A percentile compares a stretch with the other conserved stretches of the same genome.
phyloP scores from a whole-genome alignment of 1,140 invertebrate species.

The Zaprionus inermis region DNA sequence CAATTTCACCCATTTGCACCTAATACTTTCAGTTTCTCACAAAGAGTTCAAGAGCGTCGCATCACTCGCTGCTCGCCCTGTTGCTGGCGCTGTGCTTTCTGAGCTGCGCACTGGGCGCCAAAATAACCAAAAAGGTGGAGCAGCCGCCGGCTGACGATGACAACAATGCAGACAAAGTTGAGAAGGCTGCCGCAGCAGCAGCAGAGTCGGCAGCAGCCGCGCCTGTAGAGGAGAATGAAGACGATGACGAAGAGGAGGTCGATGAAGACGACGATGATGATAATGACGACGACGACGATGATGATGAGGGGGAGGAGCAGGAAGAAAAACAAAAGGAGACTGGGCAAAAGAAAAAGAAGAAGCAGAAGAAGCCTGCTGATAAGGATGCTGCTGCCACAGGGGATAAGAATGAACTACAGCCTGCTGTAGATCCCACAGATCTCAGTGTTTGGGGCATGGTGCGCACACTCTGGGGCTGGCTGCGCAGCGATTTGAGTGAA shows the following conservation, averaged over 20 bases:
- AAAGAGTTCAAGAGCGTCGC: conserved; percentile 75
- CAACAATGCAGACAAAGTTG: conserved; percentile 52
- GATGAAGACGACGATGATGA: conserved; percentile 39
- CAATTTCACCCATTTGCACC: conserved; percentile 43
- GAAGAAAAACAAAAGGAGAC: conserved; percentile 6
- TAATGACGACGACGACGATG: conserved; percentile 29
- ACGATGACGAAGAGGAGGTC: conserved; percentile 36
- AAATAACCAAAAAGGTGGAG: conserved; percentile 65
- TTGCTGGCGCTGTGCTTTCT: conserved; percentile 63
- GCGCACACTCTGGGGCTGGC: conserved; percentile 71
- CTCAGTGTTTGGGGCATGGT: conserved; percentile 81
- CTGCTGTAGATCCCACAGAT: conserved; percentile 60
- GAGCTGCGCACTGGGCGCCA: conserved; percentile 60
- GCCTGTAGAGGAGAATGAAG: conserved; percentile 34
- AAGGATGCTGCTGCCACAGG: conserved; percentile 40
- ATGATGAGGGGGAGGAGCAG: conserved; percentile 13
- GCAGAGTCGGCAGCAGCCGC: conserved; percentile 7
- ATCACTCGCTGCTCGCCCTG: conserved; percentile 55
- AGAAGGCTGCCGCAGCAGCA: conserved; percentile 29
- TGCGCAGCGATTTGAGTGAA: conserved; percentile 78
- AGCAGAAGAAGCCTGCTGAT: conserved; percentile 27
- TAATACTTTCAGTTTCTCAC: conserved; percentile 77
- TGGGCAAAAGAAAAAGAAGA: not conserved
- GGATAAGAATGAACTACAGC: conserved; percentile 68
- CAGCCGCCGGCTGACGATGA: conserved; percentile 43